Percentiles rank a stretch among this genome's conserved stretches.
Evolutionary conservation across 2,888 invertebrate genomes (phyloP).

Genomic region (Brassicogethes aeneus): DNA sequence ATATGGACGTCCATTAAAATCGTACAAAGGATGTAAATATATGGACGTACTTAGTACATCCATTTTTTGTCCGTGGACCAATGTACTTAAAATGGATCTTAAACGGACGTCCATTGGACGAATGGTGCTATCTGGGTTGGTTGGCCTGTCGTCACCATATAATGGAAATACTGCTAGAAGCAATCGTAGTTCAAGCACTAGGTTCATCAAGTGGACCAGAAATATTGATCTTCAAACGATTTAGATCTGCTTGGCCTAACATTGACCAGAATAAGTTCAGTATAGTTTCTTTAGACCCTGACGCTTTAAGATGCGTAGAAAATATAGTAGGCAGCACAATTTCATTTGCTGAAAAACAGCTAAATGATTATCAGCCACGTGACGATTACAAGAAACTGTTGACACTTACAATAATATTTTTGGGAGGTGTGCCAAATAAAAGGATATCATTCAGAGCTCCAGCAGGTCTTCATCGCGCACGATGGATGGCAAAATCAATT

Average conservation of each 20-base stretch:
- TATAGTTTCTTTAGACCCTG: no score
- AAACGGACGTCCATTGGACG: no score
- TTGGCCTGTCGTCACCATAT: conserved; percentile 13
- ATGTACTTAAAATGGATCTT: no score
- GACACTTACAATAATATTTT: conserved; percentile 15
- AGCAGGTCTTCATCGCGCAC: conserved; percentile 18
- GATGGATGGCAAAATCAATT: conserved; percentile 22
- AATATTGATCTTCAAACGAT: conserved; percentile 9
- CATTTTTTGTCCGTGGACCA: no score
- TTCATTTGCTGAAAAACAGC: conserved; percentile 3
- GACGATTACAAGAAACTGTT: conserved; percentile 20
- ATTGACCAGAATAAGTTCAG: no score
- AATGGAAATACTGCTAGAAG: conserved; percentile 12
- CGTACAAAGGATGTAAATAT: no score
- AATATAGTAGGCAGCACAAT: not conserved
- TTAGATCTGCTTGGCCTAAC: conserved; percentile 5
- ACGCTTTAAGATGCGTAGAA: not conserved
- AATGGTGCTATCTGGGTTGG: no score
- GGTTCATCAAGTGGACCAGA: conserved; percentile 7
- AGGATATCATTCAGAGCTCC: conserved; percentile 15
- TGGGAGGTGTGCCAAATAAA: conserved; percentile 12
- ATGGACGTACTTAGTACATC: no score
- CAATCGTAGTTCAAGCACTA: conserved; percentile 6
- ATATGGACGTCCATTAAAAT: no score
- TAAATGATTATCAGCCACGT: conserved; percentile 13